Base-by-base conservation (phyloP, 2,113 vertebrate species). In the Taxidea taxus region DNA sequence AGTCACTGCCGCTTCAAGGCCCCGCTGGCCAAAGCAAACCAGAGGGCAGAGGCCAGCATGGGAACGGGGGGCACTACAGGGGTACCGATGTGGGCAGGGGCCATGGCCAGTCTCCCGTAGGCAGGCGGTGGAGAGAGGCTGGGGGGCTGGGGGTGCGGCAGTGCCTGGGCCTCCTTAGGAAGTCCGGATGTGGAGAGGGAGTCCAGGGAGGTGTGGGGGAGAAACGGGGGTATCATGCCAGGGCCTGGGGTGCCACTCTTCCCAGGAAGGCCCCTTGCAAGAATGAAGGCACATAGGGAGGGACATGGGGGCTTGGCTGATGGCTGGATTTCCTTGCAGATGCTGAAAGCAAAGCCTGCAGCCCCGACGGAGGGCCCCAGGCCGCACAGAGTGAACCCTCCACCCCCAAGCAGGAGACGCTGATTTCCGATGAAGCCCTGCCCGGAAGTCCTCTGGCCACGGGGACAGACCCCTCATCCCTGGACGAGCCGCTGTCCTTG, bases 311-410 rank as follows among this genome's bases (percentile, higher is more conserved):
- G 9, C 44, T 20, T 0, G 0, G 2, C 86, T 96, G 72, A 97
- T 27, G 0, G 39, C 70, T 21, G 9, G 0, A 4, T 80, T 37
- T 90, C 90, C 58, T 88, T n/a, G n/a, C 95, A 99, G 99, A 99
- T 96, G 84, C 98, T 0, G 99, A 99, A 83, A 98, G 91, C 90
- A 99, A 98, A 97, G 95, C 72, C 4, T 97, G 95, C 96, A 39
- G 72, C 74, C 97, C 98, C 37, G 98, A 98, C 0, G 97, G 98
- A 81, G 97, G 96, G 88, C 90, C 92, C 4, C 98, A 49, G n/a
- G 94, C 82, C 10, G 4, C 23, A 0, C 97, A 98, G 96, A 98
- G 97, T 0, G 98, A 99, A 20, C 95, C 97, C 2, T 78, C 98
- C 84, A 80, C 97, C 4, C 98, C 98, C 1, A 34, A 27, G 95